Evolutionary conservation across 2,888 invertebrate species (phyloP), one percentile per base, ranked within the genome.

Genomic region (Plebejus anna): DNA sequence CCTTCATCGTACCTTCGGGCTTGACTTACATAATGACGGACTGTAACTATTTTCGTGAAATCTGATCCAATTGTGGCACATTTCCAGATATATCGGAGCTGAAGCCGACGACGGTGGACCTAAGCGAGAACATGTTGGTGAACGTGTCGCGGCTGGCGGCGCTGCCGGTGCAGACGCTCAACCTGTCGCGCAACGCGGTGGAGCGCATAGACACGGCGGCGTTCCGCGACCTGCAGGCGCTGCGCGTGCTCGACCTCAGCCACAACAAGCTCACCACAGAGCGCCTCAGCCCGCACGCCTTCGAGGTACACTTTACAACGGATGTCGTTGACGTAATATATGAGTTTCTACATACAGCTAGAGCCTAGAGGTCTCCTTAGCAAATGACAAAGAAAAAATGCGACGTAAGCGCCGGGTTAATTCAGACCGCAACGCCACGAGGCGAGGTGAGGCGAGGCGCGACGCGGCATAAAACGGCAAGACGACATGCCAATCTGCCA

Each of bases 231-330:
- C 86, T 97, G 9, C 94, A 94, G 72, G 90, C 95, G 72, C 91
- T 97, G 85, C 90, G 90, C 0, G 94, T 94, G 2, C 83, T 98
- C 72, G 96, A 97, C 86, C 87, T 98, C 79, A 96, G 96, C 77
- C 86, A 96, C 78, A 97, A 97, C 81, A 91, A 95, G 71, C 88
- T 97, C 36, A 95, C 94, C 0, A 88, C 94, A 0, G 95, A 95
- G 0, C 89, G 88, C 0, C 85, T 97, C 2, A 89, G 88, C 78
- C 96, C 96, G 0, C 92, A 96, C 77, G 94, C 95, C 11, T 97
- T 97, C 84, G 94, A 95, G 94, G 97, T 96, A 89, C 87, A 90
- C 1, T 36, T 13, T 13, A 9, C 9, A 2, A 6, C 6, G 38
- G 6, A 42, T 6, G 38, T 7, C 38, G 38, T 7, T 7, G 38